A percentile compares a stretch with the other conserved stretches of the same genome.
Conservation (phyloP, 1,140 invertebrate species). For the Colletes gigas region DNA sequence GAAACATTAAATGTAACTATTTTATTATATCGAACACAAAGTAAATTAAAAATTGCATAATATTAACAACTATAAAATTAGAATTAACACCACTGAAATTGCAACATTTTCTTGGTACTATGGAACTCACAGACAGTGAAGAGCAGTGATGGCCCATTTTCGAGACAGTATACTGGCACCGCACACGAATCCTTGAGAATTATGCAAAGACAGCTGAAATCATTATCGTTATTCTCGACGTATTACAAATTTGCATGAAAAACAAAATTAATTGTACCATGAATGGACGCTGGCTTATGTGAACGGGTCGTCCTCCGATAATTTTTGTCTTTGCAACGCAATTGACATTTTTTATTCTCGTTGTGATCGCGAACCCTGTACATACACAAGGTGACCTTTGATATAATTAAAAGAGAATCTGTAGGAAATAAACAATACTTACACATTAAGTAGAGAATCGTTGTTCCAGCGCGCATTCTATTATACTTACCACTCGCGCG, state of each 20-base stretch:
- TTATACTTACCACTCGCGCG: not conserved
- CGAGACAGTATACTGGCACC: conserved; percentile 63
- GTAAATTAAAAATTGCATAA: no score
- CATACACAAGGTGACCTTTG: not conserved
- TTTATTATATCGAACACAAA: no score
- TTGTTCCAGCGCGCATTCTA: conserved; percentile 42
- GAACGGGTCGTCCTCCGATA: conserved; percentile 51
- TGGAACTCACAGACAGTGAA: conserved; percentile 65
- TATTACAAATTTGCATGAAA: not conserved
- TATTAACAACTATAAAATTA: no score
- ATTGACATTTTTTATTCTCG: not conserved
- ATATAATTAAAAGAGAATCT: not conserved
- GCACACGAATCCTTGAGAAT: conserved; percentile 39
- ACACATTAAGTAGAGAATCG: conserved; percentile 48
- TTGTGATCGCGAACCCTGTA: not conserved
- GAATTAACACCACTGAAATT: no score
- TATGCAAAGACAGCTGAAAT: conserved; percentile 53
- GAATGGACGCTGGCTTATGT: conserved; percentile 55
- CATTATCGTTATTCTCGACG: not conserved
- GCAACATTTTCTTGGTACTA: not conserved
- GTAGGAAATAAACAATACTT: conserved; percentile 25
- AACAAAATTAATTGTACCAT: conserved; percentile 41
- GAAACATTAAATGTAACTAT: no score
- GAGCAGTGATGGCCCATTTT: conserved; percentile 60
- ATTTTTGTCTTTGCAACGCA: conserved; percentile 48